Percentiles rank a stretch among this genome's conserved stretches.
These are phyloP conservation scores for Diplolepis rosae DNA, from an alignment of 2,888 invertebrate genomes.

Conservation along the genomic window DNA sequence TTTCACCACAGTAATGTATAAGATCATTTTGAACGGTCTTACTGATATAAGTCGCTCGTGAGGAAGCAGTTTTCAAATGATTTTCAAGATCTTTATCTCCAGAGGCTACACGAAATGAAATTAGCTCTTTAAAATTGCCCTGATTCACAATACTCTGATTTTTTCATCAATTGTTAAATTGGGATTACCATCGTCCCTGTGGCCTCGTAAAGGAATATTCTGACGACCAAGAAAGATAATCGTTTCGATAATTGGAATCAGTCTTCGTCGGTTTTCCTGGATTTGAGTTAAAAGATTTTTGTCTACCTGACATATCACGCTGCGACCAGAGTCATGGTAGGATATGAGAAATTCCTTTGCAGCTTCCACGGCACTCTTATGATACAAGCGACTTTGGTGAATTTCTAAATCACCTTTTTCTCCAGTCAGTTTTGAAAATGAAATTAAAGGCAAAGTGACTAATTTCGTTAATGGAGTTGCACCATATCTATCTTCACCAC, in stretches of 20 bases:
- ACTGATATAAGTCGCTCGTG: slow-evolving; percentile 41
- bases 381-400: slow-evolving; percentile 34
- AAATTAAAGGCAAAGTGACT: slow-evolving; percentile 37
- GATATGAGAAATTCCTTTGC: slow-evolving; percentile 36
- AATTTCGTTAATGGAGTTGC: slow-evolving; percentile 21
- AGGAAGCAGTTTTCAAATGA: slow-evolving; percentile 35
- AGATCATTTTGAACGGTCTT: slow-evolving; percentile 42
- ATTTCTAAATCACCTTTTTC: slow-evolving; percentile 41
- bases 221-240: slow-evolving; percentile 53
- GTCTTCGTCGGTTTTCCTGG: slow-evolving; percentile 35
- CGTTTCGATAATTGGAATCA: slow-evolving; percentile 48
- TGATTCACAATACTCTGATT: not conserved
- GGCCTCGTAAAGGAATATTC: slow-evolving; percentile 56
- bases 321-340: slow-evolving; percentile 29
- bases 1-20: slow-evolving; percentile 33
- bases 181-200: slow-evolving; percentile 40
- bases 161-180: not conserved
- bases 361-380: slow-evolving; percentile 35
- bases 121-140: slow-evolving; percentile 26
- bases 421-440: slow-evolving; percentile 36
- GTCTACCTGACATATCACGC: slow-evolving; percentile 28
- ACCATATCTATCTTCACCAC: slow-evolving; percentile 5
- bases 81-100: slow-evolving; percentile 30
- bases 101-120: slow-evolving; percentile 15
- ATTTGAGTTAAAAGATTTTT: not conserved